These are phyloP conservation scores for Norana najaformis DNA, from an alignment of 2,888 invertebrate genomes.

Conservation along the genomic window DNA sequence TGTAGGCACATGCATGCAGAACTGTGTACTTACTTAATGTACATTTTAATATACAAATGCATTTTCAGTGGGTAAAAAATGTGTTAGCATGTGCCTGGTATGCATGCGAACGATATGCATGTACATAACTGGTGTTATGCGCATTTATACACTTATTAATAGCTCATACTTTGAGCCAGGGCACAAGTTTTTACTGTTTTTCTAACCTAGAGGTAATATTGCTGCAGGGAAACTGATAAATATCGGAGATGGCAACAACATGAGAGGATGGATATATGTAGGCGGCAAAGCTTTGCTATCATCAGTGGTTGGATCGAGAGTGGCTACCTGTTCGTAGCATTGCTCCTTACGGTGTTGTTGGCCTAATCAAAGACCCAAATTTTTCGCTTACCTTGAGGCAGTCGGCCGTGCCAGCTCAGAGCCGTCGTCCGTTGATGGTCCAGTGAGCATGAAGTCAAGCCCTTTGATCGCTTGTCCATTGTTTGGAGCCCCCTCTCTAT, in stretches of 20 bases:
- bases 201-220: neutral
- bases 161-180: neutral
- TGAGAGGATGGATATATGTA: neutral
- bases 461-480: neutral
- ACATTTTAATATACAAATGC: too few relatives aligned
- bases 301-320: neutral
- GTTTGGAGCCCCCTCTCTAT: neutral
- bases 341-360: neutral
- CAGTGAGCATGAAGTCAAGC: neutral
- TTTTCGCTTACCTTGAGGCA: neutral
- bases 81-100: too few relatives aligned
- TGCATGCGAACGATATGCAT: too few relatives aligned
- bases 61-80: too few relatives aligned
- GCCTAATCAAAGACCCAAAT: neutral
- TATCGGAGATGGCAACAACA: too few relatives aligned
- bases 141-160: neutral
- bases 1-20: too few relatives aligned
- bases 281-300: neutral
- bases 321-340: neutral
- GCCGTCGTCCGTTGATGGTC: neutral
- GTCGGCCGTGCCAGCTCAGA: neutral
- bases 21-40: too few relatives aligned
- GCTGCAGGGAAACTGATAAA: neutral
- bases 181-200: neutral
- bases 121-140: too few relatives aligned